Percentiles rank a stretch among this genome's conserved stretches.
Evolutionary conservation across 2,888 invertebrate species (phyloP).

Genomic region (Nowickia ferox): DNA sequence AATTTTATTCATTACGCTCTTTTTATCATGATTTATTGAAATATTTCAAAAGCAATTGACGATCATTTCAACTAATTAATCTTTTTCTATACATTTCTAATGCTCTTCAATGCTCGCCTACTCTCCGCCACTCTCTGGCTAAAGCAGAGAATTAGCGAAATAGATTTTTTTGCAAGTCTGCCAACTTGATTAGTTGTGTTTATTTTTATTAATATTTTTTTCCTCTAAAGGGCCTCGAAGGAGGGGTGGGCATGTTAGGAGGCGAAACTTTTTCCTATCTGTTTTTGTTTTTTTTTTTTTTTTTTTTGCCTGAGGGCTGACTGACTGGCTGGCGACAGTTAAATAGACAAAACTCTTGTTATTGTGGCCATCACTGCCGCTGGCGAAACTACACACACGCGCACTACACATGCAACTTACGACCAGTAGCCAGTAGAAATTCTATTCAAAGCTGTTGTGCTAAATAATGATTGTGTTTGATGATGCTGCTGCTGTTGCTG

Average conservation of each 20-base stretch:
- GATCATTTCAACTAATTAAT: slow-evolving; percentile 59
- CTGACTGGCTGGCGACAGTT: slow-evolving; percentile 70
- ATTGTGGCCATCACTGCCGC: slow-evolving; percentile 68
- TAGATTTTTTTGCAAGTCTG: background rate
- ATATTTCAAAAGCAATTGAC: slow-evolving; percentile 60
- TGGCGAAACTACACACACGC: slow-evolving; percentile 41
- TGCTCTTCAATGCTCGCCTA: background rate
- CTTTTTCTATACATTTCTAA: slow-evolving; percentile 24
- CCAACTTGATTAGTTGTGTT: background rate
- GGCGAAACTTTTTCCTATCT: slow-evolving; percentile 33
- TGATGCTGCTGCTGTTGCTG: slow-evolving; percentile 14
- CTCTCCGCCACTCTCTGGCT: background rate
- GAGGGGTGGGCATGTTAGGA: slow-evolving; percentile 30
- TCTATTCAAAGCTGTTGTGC: slow-evolving; percentile 25
- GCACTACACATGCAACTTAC: slow-evolving; percentile 1
- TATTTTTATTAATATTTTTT: background rate
- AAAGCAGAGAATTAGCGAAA: background rate
- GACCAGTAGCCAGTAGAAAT: slow-evolving; percentile 11
- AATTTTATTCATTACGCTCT: slow-evolving; percentile 30
- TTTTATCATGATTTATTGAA: slow-evolving; percentile 58
- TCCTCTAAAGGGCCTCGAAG: slow-evolving; percentile 24
- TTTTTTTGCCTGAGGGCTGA: slow-evolving; percentile 56
- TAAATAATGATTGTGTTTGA: slow-evolving; percentile 11
- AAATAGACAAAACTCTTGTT: slow-evolving; percentile 69
- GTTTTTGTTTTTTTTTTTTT: background rate